These are phyloP conservation scores for Deilephila elpenor DNA, from an alignment of 2,888 invertebrate genomes.

Conservation along the genomic window DNA sequence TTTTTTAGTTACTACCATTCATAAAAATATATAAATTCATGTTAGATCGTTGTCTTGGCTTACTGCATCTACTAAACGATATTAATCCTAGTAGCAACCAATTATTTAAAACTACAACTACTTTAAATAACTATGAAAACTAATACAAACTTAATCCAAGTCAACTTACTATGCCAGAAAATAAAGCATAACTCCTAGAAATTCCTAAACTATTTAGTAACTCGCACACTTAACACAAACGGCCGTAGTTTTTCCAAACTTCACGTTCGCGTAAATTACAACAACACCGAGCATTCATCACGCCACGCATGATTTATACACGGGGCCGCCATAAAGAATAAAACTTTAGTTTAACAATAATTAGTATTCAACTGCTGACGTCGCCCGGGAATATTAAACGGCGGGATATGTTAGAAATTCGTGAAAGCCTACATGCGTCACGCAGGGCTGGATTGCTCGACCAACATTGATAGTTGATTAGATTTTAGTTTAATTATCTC, in stretches of 20 bases:
- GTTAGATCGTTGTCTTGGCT: too few species aligned
- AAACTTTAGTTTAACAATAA: conserved; percentile 54
- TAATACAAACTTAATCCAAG: not conserved
- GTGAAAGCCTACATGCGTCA: conserved; percentile 47
- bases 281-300: conserved; percentile 37
- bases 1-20: too few species aligned
- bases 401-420: conserved; percentile 54
- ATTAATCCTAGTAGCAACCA: not conserved
- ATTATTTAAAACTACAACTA: conserved; percentile 11
- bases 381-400: conserved; percentile 56
- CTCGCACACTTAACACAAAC: not conserved
- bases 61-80: too few species aligned
- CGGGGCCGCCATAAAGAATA: conserved; percentile 43
- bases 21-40: too few species aligned
- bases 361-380: conserved; percentile 64
- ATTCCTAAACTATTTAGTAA: conserved; percentile 4
- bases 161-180: not conserved
- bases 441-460: conserved; percentile 35
- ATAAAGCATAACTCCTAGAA: not conserved
- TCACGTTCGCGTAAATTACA: conserved; percentile 14
- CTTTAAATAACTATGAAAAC: not conserved
- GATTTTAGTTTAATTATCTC: not conserved
- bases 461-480: not conserved
- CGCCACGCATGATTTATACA: conserved; percentile 51
- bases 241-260: conserved; percentile 5